phyloP scores from a whole-genome alignment of 23 tunicate genomes.

The Trididemnum clinides region DNA sequence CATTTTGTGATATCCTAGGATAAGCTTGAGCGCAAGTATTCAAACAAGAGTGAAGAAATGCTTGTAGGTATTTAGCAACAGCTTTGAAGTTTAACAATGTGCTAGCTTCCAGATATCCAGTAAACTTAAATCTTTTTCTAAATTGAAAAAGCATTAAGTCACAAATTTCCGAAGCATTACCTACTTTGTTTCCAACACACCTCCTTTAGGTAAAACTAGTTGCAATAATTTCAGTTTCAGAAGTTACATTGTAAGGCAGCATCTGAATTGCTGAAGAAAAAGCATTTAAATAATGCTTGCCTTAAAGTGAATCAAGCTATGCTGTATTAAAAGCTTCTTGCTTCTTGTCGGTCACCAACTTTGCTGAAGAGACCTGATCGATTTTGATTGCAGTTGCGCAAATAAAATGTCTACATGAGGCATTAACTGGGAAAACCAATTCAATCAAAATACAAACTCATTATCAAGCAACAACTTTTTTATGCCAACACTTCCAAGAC shows the following conservation, averaged over 20 bases:
- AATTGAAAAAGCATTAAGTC: slow-evolving; percentile 3
- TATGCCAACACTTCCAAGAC: background rate
- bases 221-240: too few relatives aligned
- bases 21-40: slow-evolving; percentile 1
- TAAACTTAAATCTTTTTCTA: background rate
- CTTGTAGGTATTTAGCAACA: too few relatives aligned
- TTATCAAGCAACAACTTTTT: background rate
- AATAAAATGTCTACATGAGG: slow-evolving; percentile 4
- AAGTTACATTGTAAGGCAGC: too few relatives aligned
- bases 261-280: too few relatives aligned
- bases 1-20: background rate
- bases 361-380: too few relatives aligned
- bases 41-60: too few relatives aligned
- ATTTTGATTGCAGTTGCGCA: too few relatives aligned
- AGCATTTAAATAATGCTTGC: too few relatives aligned
- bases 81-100: background rate
- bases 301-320: too few relatives aligned
- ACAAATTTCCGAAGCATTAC: slow-evolving; percentile 8
- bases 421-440: slow-evolving; percentile 15
- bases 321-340: too few relatives aligned
- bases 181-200: background rate
- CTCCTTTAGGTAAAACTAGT: too few relatives aligned
- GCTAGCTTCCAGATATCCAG: background rate
- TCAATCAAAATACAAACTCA: background rate
- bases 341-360: too few relatives aligned